These are phyloP conservation scores for Equus quagga DNA, from an alignment of 2,113 vertebrate genomes.

Conservation along the genomic window DNA sequence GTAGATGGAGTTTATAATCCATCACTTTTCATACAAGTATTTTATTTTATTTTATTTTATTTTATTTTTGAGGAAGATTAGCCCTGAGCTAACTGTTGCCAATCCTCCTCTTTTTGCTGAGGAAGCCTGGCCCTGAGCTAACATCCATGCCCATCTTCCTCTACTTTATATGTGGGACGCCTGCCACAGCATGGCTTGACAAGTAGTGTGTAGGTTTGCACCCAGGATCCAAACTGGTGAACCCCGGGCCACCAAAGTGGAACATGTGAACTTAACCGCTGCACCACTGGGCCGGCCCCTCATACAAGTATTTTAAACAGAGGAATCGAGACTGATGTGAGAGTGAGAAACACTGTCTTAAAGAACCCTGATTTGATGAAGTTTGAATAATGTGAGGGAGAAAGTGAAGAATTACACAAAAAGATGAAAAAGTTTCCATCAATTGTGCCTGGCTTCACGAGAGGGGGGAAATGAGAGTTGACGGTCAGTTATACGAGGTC, in stretches of 20 bases:
- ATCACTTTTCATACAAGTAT: background rate
- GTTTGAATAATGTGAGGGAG: background rate
- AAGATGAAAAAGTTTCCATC: background rate
- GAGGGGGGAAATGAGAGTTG: background rate
- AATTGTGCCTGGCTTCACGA: background rate
- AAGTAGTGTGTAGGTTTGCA: too few species aligned
- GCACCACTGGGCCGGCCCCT: background rate
- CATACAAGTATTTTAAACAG: background rate
- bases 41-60: background rate
- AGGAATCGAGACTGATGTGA: background rate
- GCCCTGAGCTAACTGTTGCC: too few species aligned
- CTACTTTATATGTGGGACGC: too few species aligned
- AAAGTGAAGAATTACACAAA: background rate
- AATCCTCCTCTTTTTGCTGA: too few species aligned
- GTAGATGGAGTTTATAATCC: slow-evolving; percentile 7
- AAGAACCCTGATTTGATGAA: background rate
- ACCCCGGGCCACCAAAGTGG: too few species aligned
- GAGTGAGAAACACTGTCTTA: background rate
- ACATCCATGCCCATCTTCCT: too few species aligned
- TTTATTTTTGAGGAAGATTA: too few species aligned
- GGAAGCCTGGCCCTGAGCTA: too few species aligned
- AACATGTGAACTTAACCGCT: too few species aligned
- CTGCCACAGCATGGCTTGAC: too few species aligned
- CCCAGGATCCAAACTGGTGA: too few species aligned
- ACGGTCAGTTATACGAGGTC: background rate